These are phyloP conservation scores for Cantharis flavilabris DNA, from an alignment of 2,888 invertebrate species.

Conservation along the genomic window DNA sequence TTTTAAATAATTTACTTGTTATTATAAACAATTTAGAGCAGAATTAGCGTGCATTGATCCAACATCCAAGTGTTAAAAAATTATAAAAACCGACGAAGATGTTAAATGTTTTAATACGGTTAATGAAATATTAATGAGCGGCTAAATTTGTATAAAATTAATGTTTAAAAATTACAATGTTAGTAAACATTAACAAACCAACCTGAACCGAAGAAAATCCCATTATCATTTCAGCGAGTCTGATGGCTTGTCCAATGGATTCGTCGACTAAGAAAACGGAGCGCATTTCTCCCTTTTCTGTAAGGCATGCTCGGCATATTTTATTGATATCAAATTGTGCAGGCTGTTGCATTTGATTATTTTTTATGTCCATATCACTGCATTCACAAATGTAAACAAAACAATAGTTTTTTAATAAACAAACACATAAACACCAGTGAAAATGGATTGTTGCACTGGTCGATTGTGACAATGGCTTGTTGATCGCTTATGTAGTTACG, in stretches of 20 bases:
- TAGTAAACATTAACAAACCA: conserved; percentile 17
- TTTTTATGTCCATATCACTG: conserved; percentile 48
- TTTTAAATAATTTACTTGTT: not conserved
- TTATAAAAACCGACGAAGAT: not conserved
- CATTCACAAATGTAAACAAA: conserved; percentile 39
- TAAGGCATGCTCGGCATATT: conserved; percentile 57
- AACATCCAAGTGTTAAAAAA: not conserved
- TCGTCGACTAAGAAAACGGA: conserved; percentile 55
- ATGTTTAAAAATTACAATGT: conserved; percentile 1
- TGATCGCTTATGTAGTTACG: conserved; percentile 35
- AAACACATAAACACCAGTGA: conserved; percentile 53
- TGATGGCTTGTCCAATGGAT: conserved; percentile 50
- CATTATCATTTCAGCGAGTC: conserved; percentile 57
- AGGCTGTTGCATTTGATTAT: conserved; percentile 42
- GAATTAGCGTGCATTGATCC: not conserved
- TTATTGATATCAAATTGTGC: conserved; percentile 52
- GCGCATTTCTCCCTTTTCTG: conserved; percentile 56
- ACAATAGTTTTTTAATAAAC: conserved; percentile 43
- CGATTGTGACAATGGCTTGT: conserved; percentile 50
- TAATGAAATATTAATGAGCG: not conserved
- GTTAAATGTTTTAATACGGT: not conserved
- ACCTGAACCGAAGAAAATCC: conserved; percentile 55
- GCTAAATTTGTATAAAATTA: not conserved
- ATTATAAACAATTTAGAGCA: not conserved
- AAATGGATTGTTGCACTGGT: conserved; percentile 56